Evolutionary conservation across 2,888 invertebrate species (phyloP), one percentile per base, ranked within the genome.

Genomic region (Drosophila paranaensis): DNA sequence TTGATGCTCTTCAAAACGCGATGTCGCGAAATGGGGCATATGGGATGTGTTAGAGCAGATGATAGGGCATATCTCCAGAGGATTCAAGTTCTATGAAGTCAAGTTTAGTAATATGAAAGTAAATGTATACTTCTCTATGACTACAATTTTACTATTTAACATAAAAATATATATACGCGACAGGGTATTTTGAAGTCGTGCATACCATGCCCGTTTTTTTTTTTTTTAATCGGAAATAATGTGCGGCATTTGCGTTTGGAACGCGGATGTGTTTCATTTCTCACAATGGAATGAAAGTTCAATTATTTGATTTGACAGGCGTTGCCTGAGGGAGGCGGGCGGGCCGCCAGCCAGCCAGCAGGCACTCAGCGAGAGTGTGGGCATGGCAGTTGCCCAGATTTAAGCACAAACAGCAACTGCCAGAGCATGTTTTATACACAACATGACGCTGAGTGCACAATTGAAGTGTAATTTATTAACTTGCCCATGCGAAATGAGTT

Each of bases 231-330:
- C 79, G 74, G 66, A 71, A 82, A 79, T 81, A 83, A 79, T 79
- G 77, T 79, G 72, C 46, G 77, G 77, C 81, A 82, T 78, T 82
- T 79, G 79, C 68, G 68, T 80, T 72, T 46, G 48, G 48, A 37
- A 13, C 58, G 57, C 43, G 71, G 63, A 63, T 56, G 33, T 62
- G 55, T 75, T 79, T 79, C 84, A 81, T 85, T 85, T 83, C 84
- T 81, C 73, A 81, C 75, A 84, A 77, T 84, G 77, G 70, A 74
- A 80, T 77, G 87, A 80, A 87, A 83, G 78, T 87, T 87, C 81
- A 87, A 87, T 86, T 87, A 87, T 86, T 83, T 85, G 83, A 87
- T 85, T 83, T 87, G 86, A 86, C 86, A 87, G 85, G 60, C 81
- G 50, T 57, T 50, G 84, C 67, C 68, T 35, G 10, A 14, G 55